Evolutionary conservation across 2,888 invertebrate species (phyloP), one percentile per base, ranked within the genome.

Genomic region (Macaria notata): DNA sequence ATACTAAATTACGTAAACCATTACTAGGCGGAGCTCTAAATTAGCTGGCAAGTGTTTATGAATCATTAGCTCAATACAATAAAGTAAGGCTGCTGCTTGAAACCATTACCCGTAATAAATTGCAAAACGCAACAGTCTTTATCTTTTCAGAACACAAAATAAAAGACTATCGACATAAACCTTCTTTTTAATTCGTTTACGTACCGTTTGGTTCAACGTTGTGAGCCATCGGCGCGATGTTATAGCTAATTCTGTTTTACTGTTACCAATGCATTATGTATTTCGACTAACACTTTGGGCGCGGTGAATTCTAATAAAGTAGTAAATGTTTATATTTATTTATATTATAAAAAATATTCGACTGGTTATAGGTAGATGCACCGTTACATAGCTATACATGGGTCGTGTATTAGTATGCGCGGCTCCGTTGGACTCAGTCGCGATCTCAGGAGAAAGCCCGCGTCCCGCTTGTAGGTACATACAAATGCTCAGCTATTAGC

Each of bases 331-430:
- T 80, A 79, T 83, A 81, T 86, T 81, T 85, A 85, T 86, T 81
- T 83, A 72, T 77, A 64, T 66, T 65, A 67, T 69, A 79, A 77
- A 71, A 72, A 74, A 78, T 75, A 72, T 76, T 77, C 70, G 68
- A 64, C 75, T 64, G 68, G 69, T 72, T 76, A 76, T 78, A 80
- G 80, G 81, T 75, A 75, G 81, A 70, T 78, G 79, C 78, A 88
- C 89, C 88, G 89, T 89, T 89, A 88, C 83, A 78, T 84, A 85
- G 82, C 84, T 82, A 87, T 84, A 82, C 81, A 74, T 81, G 72
- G 76, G 76, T 76, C 79, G 80, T 83, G 77, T 79, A 86, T 86
- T 88, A 88, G 81, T 84, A 86, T 86, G 84, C 85, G 76, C 72
- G 69, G 78, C 83, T 84, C 84, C 81, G 84, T 83, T 83, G 78